phyloP scores from a whole-genome alignment of 2,797 vertebrate species.

The Galago senegalensis region DNA sequence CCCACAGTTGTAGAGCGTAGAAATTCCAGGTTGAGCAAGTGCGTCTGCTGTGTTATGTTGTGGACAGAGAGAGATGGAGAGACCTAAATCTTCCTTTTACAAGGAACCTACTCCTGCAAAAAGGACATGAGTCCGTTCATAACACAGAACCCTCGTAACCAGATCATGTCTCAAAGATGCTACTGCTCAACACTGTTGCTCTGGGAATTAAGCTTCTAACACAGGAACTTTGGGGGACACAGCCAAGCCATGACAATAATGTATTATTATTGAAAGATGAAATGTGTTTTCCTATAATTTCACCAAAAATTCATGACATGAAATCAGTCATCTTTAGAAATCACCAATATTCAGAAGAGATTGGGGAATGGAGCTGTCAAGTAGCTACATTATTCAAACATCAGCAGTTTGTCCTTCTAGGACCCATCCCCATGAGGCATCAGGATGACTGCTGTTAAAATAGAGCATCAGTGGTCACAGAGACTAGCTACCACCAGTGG shows the following conservation, averaged over 20 bases:
- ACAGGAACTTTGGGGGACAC: not conserved
- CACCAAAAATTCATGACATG: not conserved
- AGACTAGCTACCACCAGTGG: not conserved
- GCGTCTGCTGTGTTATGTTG: not conserved
- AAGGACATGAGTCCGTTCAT: not conserved
- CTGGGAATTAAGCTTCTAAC: not conserved
- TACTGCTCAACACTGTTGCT: not conserved
- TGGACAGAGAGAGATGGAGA: not conserved
- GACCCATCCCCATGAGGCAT: not conserved
- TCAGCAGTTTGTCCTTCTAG: rapidly evolving
- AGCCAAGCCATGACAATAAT: not conserved
- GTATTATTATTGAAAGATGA: not conserved
- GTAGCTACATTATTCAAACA: rapidly evolving
- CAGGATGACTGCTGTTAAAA: not conserved
- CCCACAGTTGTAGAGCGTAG: not conserved
- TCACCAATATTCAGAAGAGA: not conserved
- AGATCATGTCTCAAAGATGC: not conserved
- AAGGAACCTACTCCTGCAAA: not conserved
- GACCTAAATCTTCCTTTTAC: not conserved
- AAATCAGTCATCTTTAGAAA: not conserved
- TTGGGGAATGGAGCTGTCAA: not conserved
- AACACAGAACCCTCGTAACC: not conserved
- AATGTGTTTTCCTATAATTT: not conserved
- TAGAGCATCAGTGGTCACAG: too few species aligned
- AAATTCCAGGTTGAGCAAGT: not conserved